phyloP scores from a whole-genome alignment of 2,888 invertebrate species.

The Melinaea menophilus region DNA sequence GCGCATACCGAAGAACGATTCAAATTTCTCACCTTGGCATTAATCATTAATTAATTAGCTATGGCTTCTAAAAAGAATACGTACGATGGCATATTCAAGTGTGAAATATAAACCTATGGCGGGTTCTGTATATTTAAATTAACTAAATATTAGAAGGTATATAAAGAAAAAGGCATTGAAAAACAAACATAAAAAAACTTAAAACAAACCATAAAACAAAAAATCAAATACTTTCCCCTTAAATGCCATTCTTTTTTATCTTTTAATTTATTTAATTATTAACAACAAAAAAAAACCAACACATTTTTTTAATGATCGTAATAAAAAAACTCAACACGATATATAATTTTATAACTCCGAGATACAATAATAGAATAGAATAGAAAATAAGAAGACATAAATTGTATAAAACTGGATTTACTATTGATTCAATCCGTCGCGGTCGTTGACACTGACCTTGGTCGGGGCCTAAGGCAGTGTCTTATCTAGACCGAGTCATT shows the following conservation, averaged over 20 bases:
- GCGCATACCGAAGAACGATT: neutral
- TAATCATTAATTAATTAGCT: conserved; percentile 6
- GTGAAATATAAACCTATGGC: neutral
- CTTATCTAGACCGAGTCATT: conserved; percentile 27
- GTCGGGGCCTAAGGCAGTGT: conserved; percentile 37
- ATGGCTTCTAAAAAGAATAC: conserved; percentile 2
- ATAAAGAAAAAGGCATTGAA: too few species aligned
- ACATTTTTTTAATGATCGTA: too few species aligned
- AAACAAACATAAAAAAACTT: too few species aligned
- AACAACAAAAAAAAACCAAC: too few species aligned
- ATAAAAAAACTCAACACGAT: too few species aligned
- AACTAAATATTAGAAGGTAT: too few species aligned
- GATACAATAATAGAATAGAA: too few species aligned
- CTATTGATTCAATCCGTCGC: conserved; percentile 17
- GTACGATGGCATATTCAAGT: neutral
- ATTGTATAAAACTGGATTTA: neutral
- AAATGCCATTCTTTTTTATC: too few species aligned
- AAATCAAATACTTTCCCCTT: too few species aligned
- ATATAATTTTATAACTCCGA: too few species aligned
- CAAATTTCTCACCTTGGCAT: conserved; percentile 6
- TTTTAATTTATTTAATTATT: too few species aligned
- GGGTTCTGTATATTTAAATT: neutral
- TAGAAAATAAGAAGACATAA: neutral
- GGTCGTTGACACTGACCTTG: conserved; percentile 49
- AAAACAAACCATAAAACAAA: too few species aligned